A percentile compares a stretch with the other conserved stretches of the same genome.
phyloP scores from a whole-genome alignment of 2,113 vertebrate species.

The Cariama cristata region DNA sequence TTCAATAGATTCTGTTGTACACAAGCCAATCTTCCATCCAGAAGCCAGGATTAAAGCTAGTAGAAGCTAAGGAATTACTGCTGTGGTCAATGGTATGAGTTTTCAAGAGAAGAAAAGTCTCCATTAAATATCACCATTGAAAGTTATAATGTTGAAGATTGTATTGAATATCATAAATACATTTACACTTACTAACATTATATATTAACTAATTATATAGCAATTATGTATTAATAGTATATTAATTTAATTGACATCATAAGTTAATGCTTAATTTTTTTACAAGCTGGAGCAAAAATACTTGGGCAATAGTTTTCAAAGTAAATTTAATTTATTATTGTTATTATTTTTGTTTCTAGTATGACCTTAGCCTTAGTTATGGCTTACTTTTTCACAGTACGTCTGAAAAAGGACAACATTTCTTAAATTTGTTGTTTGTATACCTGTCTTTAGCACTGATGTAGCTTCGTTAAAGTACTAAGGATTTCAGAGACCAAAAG shows the following conservation, averaged over 20 bases:
- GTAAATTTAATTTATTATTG: background rate
- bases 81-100: background rate
- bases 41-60: background rate
- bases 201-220: background rate
- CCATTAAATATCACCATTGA: background rate
- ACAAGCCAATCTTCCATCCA: background rate
- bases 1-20: background rate
- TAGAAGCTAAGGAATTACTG: background rate
- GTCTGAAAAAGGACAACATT: background rate
- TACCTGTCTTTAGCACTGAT: background rate
- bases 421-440: background rate
- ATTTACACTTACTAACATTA: background rate
- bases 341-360: background rate
- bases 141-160: background rate
- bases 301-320: background rate
- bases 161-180: background rate
- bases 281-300: background rate
- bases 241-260: background rate
- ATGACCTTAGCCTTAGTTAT: background rate
- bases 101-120: background rate
- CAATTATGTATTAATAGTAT: background rate
- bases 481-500: background rate
- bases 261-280: background rate
- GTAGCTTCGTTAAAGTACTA: background rate
- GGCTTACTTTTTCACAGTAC: background rate